Conservation (phyloP, 2,113 vertebrate genomes). For the Progne subis region DNA sequence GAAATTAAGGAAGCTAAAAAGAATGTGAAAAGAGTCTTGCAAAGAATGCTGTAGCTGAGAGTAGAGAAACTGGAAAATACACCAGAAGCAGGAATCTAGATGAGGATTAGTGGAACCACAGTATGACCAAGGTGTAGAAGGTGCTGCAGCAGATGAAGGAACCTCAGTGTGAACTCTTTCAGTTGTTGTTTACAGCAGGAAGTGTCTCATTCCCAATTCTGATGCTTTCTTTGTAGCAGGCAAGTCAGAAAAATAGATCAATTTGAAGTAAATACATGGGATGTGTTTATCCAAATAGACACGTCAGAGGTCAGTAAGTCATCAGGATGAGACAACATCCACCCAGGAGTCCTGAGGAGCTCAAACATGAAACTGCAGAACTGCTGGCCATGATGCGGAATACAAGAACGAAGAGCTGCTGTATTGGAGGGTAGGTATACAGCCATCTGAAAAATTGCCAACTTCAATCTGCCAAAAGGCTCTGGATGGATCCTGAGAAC, state of each 20-base stretch:
- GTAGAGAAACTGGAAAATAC: background rate
- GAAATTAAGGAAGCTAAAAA: background rate
- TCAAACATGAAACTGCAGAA: background rate
- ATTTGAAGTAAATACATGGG: background rate
- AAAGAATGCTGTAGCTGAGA: background rate
- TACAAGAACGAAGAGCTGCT: background rate
- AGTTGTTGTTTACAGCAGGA: background rate
- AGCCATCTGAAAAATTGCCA: background rate
- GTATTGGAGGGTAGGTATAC: rapidly evolving
- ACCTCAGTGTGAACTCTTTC: background rate
- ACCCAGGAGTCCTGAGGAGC: background rate
- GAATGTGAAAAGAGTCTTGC: background rate
- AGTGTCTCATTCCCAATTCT: background rate
- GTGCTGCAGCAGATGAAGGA: background rate
- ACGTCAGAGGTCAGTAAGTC: background rate
- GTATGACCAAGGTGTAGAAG: background rate
- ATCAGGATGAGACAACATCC: background rate
- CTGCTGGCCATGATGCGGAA: background rate
- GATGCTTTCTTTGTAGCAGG: background rate
- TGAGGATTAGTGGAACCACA: background rate
- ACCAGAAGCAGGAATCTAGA: background rate
- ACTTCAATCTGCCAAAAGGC: background rate
- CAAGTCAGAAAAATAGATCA: background rate
- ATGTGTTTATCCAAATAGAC: background rate
- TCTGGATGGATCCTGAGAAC: background rate